phyloP scores from a whole-genome alignment of 2,113 vertebrate genomes.

The Centropristis striata region DNA sequence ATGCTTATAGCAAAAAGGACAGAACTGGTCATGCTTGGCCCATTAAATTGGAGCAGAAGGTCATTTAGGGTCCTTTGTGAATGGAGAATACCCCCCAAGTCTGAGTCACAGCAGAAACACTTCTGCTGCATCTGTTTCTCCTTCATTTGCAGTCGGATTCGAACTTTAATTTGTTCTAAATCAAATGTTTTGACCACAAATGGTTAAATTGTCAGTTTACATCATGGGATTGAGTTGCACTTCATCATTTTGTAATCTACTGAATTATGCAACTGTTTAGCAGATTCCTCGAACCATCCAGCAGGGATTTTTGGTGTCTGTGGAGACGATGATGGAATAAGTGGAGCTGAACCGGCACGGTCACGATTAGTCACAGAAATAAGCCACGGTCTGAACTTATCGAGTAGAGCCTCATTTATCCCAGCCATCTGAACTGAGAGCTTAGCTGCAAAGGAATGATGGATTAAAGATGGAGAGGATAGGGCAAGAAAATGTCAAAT shows the following conservation, averaged over 20 bases:
- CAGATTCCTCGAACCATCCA: conserved; percentile 30
- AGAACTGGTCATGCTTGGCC: conserved; percentile 46
- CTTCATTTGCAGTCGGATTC: conserved; percentile 24
- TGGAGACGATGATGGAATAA: conserved; percentile 63
- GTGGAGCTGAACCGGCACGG: conserved; percentile 38
- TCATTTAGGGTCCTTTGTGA: conserved; percentile 48
- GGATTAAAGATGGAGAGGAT: conserved; percentile 30
- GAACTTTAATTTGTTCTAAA: conserved; percentile 15
- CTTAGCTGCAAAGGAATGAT: conserved; percentile 29
- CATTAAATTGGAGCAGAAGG: conserved; percentile 50
- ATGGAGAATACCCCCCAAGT: conserved; percentile 15
- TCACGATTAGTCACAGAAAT: conserved; percentile 62
- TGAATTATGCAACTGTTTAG: conserved; percentile 49
- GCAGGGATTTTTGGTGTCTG: conserved; percentile 33
- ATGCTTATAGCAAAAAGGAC: conserved; percentile 47
- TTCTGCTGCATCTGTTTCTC: conserved; percentile 23
- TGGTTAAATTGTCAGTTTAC: conserved; percentile 18
- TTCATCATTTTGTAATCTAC: conserved; percentile 40
- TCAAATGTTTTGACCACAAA: background rate
- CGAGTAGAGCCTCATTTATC: conserved; percentile 12
- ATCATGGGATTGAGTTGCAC: conserved; percentile 26
- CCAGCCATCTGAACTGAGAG: conserved; percentile 28
- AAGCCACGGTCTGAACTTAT: conserved; percentile 49
- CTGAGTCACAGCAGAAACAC: conserved; percentile 6
- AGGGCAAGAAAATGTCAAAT: conserved; percentile 24